phyloP scores from a whole-genome alignment of 1,140 invertebrate species.

The Cotesia chilonis region DNA sequence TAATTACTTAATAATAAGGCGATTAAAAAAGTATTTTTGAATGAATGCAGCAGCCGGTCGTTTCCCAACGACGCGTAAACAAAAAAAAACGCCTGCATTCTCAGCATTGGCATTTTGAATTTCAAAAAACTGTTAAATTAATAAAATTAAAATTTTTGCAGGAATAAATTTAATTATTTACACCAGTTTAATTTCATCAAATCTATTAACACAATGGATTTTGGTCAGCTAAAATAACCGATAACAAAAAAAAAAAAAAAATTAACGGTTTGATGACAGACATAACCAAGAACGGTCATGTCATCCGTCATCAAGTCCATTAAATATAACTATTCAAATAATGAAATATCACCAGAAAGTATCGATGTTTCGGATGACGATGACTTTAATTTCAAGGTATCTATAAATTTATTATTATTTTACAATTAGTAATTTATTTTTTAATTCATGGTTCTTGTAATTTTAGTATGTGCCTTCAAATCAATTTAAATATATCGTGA shows the following conservation, averaged over 20 bases:
- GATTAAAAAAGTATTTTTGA: background rate
- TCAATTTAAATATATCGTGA: constrained; percentile 57
- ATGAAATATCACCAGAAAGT: constrained; percentile 46
- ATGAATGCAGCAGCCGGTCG: background rate
- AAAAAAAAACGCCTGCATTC: constrained; percentile 5
- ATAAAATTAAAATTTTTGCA: background rate
- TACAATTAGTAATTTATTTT: background rate
- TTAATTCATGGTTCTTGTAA: background rate
- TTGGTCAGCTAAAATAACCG: constrained; percentile 4
- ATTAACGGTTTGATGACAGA: constrained; percentile 4
- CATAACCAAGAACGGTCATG: constrained; percentile 42
- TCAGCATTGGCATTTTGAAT: background rate
- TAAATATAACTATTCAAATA: constrained; percentile 46
- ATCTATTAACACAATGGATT: constrained; percentile 4
- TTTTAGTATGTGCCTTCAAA: constrained; percentile 56
- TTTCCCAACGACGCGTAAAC: constrained; percentile 19
- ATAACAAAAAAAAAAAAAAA: constrained; percentile 18
- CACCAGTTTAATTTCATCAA: background rate
- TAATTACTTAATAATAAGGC: background rate
- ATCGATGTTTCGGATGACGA: constrained; percentile 47
- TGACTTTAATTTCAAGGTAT: constrained; percentile 61
- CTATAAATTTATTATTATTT: constrained; percentile 3
- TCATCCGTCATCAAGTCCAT: constrained; percentile 42
- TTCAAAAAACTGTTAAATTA: constrained; percentile 12
- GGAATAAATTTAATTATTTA: constrained; percentile 6